Conservation (phyloP, 2,888 invertebrate species). For the Hypena proboscidalis region DNA sequence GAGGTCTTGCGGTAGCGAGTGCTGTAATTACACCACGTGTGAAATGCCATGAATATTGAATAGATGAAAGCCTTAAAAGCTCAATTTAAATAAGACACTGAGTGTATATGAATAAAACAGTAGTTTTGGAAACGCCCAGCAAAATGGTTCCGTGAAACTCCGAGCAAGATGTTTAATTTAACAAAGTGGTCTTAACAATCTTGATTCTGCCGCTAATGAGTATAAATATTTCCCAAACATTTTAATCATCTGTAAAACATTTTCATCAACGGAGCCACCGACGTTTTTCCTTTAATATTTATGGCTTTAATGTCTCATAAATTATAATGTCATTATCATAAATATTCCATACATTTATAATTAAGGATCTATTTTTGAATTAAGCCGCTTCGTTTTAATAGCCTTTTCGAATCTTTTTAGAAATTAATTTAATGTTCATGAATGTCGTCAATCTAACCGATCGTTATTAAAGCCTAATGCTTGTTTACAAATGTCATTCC, state of each 20-base stretch:
- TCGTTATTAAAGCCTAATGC: constrained; percentile 5
- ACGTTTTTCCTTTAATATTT: constrained; percentile 1
- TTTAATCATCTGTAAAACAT: not conserved
- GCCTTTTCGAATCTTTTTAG: not conserved
- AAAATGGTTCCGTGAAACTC: constrained; percentile 44
- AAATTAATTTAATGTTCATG: not conserved
- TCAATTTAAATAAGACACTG: constrained; percentile 66
- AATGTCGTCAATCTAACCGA: not conserved
- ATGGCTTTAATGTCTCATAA: not conserved
- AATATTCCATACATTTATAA: constrained; percentile 12
- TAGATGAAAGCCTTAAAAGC: constrained; percentile 54
- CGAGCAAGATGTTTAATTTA: constrained; percentile 47
- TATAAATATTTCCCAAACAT: too few species aligned
- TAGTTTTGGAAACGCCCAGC: constrained; percentile 48
- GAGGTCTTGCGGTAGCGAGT: not conserved
- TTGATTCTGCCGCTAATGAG: not conserved
- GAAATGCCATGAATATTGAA: constrained; percentile 60
- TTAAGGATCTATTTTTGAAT: constrained; percentile 1
- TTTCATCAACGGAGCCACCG: not conserved
- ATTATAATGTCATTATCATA: constrained; percentile 4
- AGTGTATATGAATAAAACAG: constrained; percentile 63
- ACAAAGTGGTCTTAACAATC: constrained; percentile 19
- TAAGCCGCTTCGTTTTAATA: not conserved
- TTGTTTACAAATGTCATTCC: not conserved
- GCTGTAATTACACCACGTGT: constrained; percentile 32